These are phyloP conservation scores for Acronicta aceris DNA, from an alignment of 2,888 invertebrate species.

Conservation along the genomic window DNA sequence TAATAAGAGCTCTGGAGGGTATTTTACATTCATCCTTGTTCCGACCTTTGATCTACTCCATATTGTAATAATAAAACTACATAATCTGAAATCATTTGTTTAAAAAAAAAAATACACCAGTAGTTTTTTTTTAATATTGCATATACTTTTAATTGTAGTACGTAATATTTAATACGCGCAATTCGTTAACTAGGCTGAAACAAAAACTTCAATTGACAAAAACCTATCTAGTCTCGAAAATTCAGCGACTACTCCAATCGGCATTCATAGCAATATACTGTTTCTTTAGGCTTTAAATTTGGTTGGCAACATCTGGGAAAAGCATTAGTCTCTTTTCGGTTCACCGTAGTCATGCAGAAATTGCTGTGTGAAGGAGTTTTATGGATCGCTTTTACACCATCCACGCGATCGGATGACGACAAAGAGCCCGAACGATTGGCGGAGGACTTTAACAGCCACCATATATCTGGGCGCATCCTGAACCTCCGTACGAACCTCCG, in stretches of 20 bases:
- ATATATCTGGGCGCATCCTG: constrained; percentile 81
- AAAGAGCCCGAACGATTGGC: constrained; percentile 73
- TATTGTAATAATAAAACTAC: too few species aligned
- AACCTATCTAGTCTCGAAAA: constrained; percentile 14
- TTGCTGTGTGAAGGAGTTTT: constrained; percentile 57
- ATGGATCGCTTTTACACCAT: constrained; percentile 58
- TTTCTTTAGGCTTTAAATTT: neutral
- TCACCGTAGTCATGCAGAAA: constrained; percentile 52
- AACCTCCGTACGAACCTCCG: constrained; percentile 80
- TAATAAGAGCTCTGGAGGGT: too few species aligned
- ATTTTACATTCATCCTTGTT: too few species aligned
- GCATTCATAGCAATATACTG: constrained; percentile 27
- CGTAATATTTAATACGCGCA: too few species aligned
- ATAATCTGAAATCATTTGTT: too few species aligned
- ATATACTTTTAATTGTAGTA: too few species aligned
- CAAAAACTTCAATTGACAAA: too few species aligned
- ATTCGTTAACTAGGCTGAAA: too few species aligned
- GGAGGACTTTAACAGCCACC: constrained; percentile 76
- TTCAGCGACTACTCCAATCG: constrained; percentile 17
- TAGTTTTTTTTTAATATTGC: too few species aligned
- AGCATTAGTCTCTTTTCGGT: constrained; percentile 31
- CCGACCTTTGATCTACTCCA: too few species aligned
- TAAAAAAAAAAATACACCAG: too few species aligned
- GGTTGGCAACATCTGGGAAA: constrained; percentile 32
- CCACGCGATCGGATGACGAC: constrained; percentile 64